Conservation (phyloP, 2,888 invertebrate species). For the Pharmacophagus antenor region DNA sequence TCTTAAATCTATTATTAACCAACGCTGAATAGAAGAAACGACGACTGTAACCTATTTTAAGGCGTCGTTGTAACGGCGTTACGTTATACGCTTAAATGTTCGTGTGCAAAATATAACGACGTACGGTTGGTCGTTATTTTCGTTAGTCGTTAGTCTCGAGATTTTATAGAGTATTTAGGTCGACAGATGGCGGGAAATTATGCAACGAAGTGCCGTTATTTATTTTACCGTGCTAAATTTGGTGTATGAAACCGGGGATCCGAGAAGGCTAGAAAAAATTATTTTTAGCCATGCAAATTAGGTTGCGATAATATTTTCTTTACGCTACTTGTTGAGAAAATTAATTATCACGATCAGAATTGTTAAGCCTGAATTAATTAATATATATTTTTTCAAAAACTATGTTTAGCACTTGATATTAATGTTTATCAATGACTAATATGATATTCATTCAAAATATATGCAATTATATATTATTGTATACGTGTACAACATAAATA, state of each 20-base stretch:
- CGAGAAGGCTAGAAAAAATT: not conserved
- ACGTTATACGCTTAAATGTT: conserved; percentile 40
- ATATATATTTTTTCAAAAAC: too few species aligned
- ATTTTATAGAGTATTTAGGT: conserved; percentile 38
- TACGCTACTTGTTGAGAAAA: not conserved
- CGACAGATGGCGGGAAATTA: conserved; percentile 56
- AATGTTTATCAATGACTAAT: too few species aligned
- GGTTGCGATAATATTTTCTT: not conserved
- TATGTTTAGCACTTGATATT: too few species aligned
- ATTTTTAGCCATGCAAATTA: not conserved
- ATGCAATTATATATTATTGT: too few species aligned
- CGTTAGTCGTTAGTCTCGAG: conserved; percentile 57
- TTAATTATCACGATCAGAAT: too few species aligned
- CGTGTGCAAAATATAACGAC: conserved; percentile 49
- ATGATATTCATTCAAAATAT: too few species aligned
- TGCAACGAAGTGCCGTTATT: too few species aligned
- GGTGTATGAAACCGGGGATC: not conserved
- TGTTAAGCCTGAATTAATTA: too few species aligned
- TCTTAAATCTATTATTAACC: conserved; percentile 46
- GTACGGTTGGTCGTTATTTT: conserved; percentile 60
- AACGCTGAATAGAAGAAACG: conserved; percentile 49
- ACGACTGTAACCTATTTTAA: conserved; percentile 49
- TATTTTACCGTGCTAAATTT: not conserved
- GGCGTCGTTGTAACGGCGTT: conserved; percentile 43
- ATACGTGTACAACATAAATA: too few species aligned